These are phyloP conservation scores for Papilio dardanus DNA, from an alignment of 1,140 invertebrate species.

Conservation along the genomic window DNA sequence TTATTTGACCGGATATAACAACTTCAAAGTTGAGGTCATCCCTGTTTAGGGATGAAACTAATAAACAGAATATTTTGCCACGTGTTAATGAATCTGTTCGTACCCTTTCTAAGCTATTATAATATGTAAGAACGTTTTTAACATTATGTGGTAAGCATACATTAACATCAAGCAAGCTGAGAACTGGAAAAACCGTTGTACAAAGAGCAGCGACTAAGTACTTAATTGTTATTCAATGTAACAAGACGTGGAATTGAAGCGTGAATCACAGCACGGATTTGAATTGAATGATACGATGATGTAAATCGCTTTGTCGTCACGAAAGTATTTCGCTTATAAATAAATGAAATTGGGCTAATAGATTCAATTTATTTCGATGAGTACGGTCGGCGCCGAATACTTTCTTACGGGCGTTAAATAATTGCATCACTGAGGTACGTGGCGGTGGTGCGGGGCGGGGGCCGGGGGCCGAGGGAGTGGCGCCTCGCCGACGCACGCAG, in stretches of 20 bases:
- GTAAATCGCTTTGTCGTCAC: slow-evolving; percentile 32
- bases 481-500: slow-evolving; percentile 52
- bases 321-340: slow-evolving; percentile 34
- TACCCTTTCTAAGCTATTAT: neutral
- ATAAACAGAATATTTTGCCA: neutral
- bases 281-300: slow-evolving; percentile 38
- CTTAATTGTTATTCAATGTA: slow-evolving; percentile 38
- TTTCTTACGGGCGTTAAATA: slow-evolving; percentile 52
- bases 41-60: neutral
- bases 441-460: slow-evolving; percentile 46
- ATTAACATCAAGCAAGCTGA: neutral
- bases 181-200: slow-evolving; percentile 36
- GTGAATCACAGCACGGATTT: slow-evolving; percentile 36
- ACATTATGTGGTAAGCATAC: neutral
- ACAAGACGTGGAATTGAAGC: slow-evolving; percentile 35
- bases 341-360: slow-evolving; percentile 32
- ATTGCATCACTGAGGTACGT: slow-evolving; percentile 54
- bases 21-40: neutral
- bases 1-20: slow-evolving; percentile 2
- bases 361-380: slow-evolving; percentile 33
- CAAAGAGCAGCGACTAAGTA: slow-evolving; percentile 20
- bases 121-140: neutral
- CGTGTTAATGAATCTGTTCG: neutral
- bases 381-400: slow-evolving; percentile 43
- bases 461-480: slow-evolving; percentile 51